Evolutionary conservation across 2,888 invertebrate species (phyloP).

Genomic region (Epirrita christyi): DNA sequence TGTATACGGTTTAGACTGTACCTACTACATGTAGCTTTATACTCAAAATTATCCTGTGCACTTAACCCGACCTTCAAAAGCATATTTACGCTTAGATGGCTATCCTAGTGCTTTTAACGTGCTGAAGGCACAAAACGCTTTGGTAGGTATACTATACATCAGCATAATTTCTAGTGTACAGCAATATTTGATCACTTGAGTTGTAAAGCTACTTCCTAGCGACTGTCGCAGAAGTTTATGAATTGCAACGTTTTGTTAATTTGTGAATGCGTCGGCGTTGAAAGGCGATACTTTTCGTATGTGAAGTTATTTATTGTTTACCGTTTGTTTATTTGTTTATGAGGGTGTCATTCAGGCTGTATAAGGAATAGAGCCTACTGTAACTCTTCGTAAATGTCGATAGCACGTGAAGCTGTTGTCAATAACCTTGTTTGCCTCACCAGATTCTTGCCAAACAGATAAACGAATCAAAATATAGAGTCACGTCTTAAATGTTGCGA

Average conservation of each 20-base stretch:
- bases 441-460: conserved; percentile 10
- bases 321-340: conserved; percentile 25
- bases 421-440: background rate
- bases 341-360: conserved; percentile 13
- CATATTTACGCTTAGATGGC: too few relatives aligned
- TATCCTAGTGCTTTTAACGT: background rate
- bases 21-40: background rate
- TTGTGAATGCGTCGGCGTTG: conserved; percentile 26
- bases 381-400: background rate
- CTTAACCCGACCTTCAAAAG: too few relatives aligned
- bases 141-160: too few relatives aligned
- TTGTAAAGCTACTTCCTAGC: conserved; percentile 12
- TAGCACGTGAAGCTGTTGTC: background rate
- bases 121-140: background rate
- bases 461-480: conserved; percentile 25
- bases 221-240: conserved; percentile 22
- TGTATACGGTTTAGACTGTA: background rate
- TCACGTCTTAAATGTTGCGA: conserved; percentile 18
- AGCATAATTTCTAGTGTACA: background rate
- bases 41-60: too few relatives aligned
- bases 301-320: conserved; percentile 27
- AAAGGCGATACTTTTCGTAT: conserved; percentile 31
- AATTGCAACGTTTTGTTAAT: conserved; percentile 28
- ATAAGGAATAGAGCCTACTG: conserved; percentile 11
- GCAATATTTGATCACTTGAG: background rate